These are phyloP conservation scores for Seriola dumerili DNA, from an alignment of 2,113 vertebrate genomes.

Conservation along the genomic window DNA sequence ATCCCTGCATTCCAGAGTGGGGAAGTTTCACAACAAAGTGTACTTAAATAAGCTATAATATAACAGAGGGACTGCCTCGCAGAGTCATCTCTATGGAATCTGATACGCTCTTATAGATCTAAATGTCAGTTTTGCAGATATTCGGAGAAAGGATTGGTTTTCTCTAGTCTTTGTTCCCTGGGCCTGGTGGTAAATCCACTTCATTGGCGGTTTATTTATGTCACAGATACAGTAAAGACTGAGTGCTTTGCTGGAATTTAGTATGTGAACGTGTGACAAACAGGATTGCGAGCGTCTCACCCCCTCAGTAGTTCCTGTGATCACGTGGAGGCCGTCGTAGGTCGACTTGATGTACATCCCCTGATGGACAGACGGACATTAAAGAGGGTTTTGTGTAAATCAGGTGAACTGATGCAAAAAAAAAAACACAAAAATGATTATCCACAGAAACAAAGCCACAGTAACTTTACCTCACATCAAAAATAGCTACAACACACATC, in stretches of 20 bases:
- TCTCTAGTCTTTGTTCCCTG: background rate
- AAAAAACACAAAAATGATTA: too few relatives aligned
- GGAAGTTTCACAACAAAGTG: conserved; percentile 48
- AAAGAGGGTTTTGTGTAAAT: background rate
- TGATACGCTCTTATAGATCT: background rate
- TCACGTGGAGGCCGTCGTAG: conserved; percentile 97
- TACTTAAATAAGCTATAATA: conserved; percentile 23
- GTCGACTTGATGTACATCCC: conserved; percentile 99
- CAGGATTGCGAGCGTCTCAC: conserved; percentile 85
- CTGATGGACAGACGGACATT: conserved; percentile 77
- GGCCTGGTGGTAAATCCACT: background rate
- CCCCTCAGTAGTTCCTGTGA: conserved; percentile 98
- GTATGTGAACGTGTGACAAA: conserved; percentile 5
- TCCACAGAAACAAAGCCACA: too few relatives aligned
- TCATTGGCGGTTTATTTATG: background rate
- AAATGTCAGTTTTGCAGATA: conserved; percentile 14
- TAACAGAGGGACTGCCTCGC: background rate
- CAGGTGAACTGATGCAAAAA: background rate
- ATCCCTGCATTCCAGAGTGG: conserved; percentile 33
- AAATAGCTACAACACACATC: background rate
- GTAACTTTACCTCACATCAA: too few relatives aligned
- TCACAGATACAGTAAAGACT: background rate
- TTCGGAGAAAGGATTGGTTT: background rate
- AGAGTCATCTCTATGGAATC: conserved; percentile 6
- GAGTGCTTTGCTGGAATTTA: background rate